Conservation (phyloP, 2,113 vertebrate species). For the Petaurus breviceps region DNA sequence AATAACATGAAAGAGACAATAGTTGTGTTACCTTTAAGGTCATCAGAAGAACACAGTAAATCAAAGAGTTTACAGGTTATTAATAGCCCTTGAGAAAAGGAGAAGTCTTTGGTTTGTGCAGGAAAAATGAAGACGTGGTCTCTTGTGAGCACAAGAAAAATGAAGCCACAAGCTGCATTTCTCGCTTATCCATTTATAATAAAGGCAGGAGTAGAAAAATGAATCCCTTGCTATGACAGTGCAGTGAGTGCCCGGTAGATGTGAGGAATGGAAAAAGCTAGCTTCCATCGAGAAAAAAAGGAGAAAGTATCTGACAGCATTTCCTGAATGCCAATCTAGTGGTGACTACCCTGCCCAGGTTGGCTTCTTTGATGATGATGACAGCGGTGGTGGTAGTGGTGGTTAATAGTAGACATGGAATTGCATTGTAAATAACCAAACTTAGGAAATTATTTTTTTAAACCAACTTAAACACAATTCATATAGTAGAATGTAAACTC, state of each 20-base stretch:
- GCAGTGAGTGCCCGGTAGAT: not conserved
- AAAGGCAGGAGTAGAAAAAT: not conserved
- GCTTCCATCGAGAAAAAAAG: not conserved
- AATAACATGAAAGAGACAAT: conserved; percentile 28
- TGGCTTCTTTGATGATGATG: not conserved
- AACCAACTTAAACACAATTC: not conserved
- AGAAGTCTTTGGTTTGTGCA: not conserved
- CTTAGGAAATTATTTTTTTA: conserved; percentile 11
- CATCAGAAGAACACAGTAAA: not conserved
- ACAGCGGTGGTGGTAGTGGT: not conserved
- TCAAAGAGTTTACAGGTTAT: not conserved
- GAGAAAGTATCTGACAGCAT: not conserved
- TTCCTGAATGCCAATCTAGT: not conserved
- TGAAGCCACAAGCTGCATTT: not conserved
- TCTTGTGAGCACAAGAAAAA: not conserved
- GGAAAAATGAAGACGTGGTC: not conserved
- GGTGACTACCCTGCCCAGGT: no score
- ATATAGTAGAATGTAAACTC: not conserved
- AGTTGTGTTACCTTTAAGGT: conserved; percentile 12
- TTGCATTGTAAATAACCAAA: conserved; percentile 5
- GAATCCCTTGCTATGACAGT: not conserved
- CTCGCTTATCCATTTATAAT: not conserved
- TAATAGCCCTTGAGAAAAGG: not conserved
- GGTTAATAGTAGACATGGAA: not conserved
- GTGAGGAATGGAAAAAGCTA: not conserved